Base-by-base conservation (phyloP, 2,797 vertebrate genomes). In the Galagoides demidoff region DNA sequence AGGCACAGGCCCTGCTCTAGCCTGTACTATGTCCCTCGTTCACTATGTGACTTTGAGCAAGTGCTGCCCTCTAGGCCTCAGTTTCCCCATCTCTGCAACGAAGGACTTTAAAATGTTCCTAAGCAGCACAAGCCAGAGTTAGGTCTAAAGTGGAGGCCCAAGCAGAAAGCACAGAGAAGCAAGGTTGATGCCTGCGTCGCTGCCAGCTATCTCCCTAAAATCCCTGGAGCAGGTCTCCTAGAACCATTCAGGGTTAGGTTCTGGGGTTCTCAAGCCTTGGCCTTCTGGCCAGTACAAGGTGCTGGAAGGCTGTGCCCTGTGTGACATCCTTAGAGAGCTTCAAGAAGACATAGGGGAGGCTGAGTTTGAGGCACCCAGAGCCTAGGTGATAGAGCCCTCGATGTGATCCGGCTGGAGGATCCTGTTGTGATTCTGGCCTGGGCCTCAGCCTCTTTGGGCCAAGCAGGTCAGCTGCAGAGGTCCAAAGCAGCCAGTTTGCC, bases 51-150 rank as follows among this genome's bases (percentile, higher is more conserved):
- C 29, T 87, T 16, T n/a, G 78, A n/a, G 39, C 57, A 63, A 61
- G 20, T 29, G 27, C 31, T 23, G 11, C 31, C 76, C 45, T 90
- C 37, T 9, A 43, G 93, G 79, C 70, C 86, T 96, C 78, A 39
- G 78, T 91, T 85, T 95, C 89, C 76, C 70, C 22, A 13, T 2
- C 3, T 52, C 29, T 49, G 59, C 61, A 43, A 17, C 7, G n/a
- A 92, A 85, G 70, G 37, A 68, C 64, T 85, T 82, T 27, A 39
- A 95, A 77, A 86, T 63, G 7, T 45, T 85, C 94, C 45, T 16
- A 9, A 66, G 59, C 29, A n/a, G 73, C 49, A 34, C 92, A 92
- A 92, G n/a, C 61, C 81, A 61, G 52, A 70, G 57, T 43, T 43
- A 76, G 90, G 27, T 17, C 59, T 61, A 20, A 76, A 39, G 68